Evolutionary conservation across 2,797 vertebrate genomes (phyloP), one percentile per base, ranked within the genome.

Genomic region (Psittacula derbiana): DNA sequence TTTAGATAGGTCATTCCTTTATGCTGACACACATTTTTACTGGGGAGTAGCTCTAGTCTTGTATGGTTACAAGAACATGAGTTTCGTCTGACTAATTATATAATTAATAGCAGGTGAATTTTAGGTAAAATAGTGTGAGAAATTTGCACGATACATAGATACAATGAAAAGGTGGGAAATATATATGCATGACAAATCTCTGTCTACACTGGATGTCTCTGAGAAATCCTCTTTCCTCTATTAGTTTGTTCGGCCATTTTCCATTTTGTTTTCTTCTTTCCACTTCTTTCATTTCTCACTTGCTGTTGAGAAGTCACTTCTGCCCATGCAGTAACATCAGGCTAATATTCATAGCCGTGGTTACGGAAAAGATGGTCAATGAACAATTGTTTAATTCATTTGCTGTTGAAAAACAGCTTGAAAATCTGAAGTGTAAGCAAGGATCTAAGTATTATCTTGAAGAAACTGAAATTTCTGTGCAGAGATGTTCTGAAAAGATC

Each of bases 1-100:
- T 95, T 96, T 96, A 93, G 93, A 88, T 95, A 94, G 93, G 91
- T 95, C 93, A 96, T 95, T 93, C 64, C 90, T 96, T 92, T 88
- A 95, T 78, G 86, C 70, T 88, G 92, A 88, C 82, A 90, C 80
- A 91, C 86, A 60, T 64, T 92, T 95, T 92, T 95, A 83, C 55
- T 49, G 44, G 33, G 57, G 47, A 86, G 19, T 82, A 52, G 27
- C 79, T 88, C 50, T 80, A 73, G 50, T 91, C 85, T 91, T 90
- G 65, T 36, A 65, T 62, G 49, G 52, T 80, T 88, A 76, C 20
- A 76, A 81, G 76, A 70, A 41, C n/a, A 25, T 33, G 24, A 72
- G 6, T 83, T 90, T 91, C 24, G 79, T 91, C 44, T 81, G 41
- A 46, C 25, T 72, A 89, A 88, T 73, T 75, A 80, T 86, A 10